A percentile compares a stretch with the other conserved stretches of the same genome.
phyloP scores from a whole-genome alignment of 1,140 invertebrate species.

The Notospermus geniculatus region DNA sequence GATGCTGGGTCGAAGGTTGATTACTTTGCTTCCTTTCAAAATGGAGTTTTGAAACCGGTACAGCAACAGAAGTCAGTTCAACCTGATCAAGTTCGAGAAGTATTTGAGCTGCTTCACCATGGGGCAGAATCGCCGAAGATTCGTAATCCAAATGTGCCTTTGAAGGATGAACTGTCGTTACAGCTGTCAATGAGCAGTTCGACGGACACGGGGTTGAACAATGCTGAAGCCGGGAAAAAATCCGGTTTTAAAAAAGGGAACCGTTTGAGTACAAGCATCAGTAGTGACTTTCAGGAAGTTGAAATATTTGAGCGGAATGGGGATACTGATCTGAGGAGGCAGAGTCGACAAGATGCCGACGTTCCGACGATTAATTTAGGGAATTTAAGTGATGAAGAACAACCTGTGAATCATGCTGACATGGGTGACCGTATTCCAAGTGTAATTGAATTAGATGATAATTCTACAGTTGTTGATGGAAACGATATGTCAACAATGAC shows the following conservation, averaged over 20 bases:
- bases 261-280: slow-evolving; percentile 1
- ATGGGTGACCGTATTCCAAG: no score
- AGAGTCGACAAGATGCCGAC: slow-evolving; percentile 1
- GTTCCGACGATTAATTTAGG: background rate
- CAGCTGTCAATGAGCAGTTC: slow-evolving; percentile 5
- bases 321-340: background rate
- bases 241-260: background rate
- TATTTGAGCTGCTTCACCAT: background rate
- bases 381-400: no score
- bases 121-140: background rate
- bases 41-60: no score
- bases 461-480: no score
- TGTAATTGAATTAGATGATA: no score
- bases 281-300: slow-evolving; percentile 7
- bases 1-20: no score
- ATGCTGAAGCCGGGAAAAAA: background rate
- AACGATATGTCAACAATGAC: no score
- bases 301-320: background rate
- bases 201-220: background rate
- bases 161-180: background rate
- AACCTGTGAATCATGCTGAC: no score
- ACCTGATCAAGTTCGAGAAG: background rate
- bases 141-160: background rate
- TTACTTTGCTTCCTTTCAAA: no score
- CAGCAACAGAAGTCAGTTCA: background rate